These are phyloP conservation scores for Alcedo atthis DNA, from an alignment of 2,797 vertebrate genomes.

Conservation along the genomic window DNA sequence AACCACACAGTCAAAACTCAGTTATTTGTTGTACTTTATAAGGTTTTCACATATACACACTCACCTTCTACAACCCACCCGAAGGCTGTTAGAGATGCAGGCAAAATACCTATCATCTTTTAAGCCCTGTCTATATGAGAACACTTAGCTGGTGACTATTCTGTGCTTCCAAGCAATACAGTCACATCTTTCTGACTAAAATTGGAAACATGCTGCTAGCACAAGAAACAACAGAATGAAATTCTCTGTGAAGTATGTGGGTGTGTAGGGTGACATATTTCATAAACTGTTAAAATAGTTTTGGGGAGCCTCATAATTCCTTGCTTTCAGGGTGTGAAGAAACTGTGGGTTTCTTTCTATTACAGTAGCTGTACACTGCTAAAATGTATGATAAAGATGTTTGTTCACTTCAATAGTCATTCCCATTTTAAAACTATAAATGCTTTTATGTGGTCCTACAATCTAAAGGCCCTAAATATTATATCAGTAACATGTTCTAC, in stretches of 20 bases:
- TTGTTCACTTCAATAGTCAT: not conserved
- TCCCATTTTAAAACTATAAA: not conserved
- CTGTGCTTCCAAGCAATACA: not conserved
- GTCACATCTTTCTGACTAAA: not conserved
- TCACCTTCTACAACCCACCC: not conserved
- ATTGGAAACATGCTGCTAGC: not conserved
- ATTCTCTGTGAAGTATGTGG: not conserved
- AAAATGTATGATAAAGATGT: not conserved
- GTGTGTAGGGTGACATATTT: not conserved
- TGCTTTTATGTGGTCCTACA: not conserved
- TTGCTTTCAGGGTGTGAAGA: not conserved
- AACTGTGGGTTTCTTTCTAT: not conserved
- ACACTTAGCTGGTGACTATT: not conserved
- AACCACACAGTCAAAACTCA: not conserved
- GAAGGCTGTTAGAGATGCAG: not conserved
- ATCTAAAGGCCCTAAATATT: not conserved
- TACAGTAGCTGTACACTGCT: not conserved
- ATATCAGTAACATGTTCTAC: not conserved
- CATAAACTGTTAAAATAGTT: not conserved
- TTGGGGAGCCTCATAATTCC: not conserved
- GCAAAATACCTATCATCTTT: not conserved
- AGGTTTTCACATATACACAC: not conserved
- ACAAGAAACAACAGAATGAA: not conserved
- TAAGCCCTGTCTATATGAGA: not conserved
- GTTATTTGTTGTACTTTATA: not conserved